Percentiles rank a stretch among this genome's conserved stretches.
Conservation (phyloP, 2,113 vertebrate genomes). For the Charadrius vociferus region DNA sequence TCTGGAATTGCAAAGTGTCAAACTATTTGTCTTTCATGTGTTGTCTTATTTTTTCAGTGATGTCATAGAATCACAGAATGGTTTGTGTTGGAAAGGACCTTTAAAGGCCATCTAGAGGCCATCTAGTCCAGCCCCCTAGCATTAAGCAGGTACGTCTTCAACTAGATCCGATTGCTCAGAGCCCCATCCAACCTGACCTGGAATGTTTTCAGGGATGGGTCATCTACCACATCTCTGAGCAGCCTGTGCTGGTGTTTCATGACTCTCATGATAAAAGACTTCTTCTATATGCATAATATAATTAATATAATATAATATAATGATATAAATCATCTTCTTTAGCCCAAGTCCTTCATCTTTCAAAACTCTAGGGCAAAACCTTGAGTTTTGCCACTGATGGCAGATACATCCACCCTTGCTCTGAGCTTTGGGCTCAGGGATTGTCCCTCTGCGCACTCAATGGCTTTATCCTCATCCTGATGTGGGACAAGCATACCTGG, state of each 20-base stretch:
- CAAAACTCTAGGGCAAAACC: not conserved
- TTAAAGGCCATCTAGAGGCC: not conserved
- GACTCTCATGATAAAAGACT: not conserved
- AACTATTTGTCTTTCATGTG: rapidly evolving
- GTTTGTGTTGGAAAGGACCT: not conserved
- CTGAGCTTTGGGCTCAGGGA: not conserved
- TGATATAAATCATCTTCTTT: not conserved
- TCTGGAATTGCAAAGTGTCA: not conserved
- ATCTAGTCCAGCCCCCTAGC: not conserved
- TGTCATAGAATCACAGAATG: not conserved
- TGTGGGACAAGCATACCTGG: not conserved
- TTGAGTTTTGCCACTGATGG: not conserved
- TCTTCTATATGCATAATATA: not conserved
- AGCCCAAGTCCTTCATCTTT: not conserved
- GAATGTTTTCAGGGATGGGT: not conserved
- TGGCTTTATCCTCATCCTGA: not conserved
- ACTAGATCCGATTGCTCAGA: not conserved
- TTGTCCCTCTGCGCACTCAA: not conserved
- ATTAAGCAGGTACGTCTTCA: not conserved
- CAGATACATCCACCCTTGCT: not conserved
- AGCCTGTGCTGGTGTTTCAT: not conserved
- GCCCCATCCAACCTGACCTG: not conserved
- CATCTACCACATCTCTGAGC: not conserved
- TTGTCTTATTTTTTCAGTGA: not conserved
- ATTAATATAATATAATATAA: too few relatives aligned